These are phyloP conservation scores for Muscicapa comitata DNA, from an alignment of 2,797 vertebrate species.

Conservation along the genomic window DNA sequence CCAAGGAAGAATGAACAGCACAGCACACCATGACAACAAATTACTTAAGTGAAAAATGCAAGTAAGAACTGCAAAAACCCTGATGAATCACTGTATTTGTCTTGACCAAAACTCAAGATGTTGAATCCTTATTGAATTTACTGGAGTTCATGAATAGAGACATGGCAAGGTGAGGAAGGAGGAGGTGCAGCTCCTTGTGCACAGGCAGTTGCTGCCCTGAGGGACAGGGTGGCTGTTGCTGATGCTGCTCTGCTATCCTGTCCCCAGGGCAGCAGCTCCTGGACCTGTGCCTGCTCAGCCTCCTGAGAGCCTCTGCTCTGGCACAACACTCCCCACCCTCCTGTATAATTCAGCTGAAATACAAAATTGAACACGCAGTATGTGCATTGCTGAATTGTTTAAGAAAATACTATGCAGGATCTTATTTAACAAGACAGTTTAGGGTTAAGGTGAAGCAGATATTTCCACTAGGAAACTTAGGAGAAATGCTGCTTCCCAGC, in stretches of 20 bases:
- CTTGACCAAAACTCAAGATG: not conserved
- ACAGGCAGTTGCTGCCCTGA: fast-evolving
- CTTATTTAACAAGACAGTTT: not conserved
- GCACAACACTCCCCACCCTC: not conserved
- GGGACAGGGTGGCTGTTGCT: fast-evolving
- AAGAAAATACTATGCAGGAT: not conserved
- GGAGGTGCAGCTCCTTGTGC: not conserved
- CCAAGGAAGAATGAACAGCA: not conserved
- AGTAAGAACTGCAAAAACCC: not conserved
- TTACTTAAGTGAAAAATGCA: not conserved
- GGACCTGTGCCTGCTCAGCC: not conserved
- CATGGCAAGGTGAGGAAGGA: not conserved
- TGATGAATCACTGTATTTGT: not conserved
- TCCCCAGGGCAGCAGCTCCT: fast-evolving
- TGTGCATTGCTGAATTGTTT: not conserved
- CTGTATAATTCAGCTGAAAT: not conserved
- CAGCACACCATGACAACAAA: not conserved
- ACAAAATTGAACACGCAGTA: not conserved
- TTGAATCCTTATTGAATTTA: not conserved
- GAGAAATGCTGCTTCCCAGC: not conserved
- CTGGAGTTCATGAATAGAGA: not conserved
- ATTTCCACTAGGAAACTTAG: not conserved
- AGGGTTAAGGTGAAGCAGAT: not conserved
- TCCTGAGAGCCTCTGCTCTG: not conserved
- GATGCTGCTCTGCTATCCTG: fast-evolving